Conservation (phyloP, 2,113 vertebrate species). For the Pituophis catenifer region DNA sequence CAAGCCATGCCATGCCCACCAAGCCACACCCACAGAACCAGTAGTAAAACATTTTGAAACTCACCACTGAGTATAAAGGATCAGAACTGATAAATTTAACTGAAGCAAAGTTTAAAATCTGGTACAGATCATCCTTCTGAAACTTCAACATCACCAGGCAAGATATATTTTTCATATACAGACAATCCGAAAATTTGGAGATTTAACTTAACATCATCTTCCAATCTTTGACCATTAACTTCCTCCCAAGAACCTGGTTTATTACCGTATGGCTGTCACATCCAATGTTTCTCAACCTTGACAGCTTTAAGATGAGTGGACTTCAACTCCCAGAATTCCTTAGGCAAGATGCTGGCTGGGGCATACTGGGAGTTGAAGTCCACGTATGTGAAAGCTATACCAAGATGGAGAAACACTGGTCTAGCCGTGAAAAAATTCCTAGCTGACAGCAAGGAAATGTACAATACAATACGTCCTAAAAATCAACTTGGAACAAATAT, state of each 20-base stretch:
- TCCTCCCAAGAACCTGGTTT: neutral
- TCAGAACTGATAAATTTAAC: neutral
- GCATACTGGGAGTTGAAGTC: neutral
- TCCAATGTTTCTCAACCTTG: neutral
- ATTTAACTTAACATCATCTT: neutral
- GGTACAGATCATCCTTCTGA: neutral
- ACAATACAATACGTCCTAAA: neutral
- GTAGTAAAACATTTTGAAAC: no score
- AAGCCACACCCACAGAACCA: no score
- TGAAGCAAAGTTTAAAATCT: neutral
- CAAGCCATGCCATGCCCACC: no score
- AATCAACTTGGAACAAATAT: neutral
- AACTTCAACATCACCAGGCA: neutral
- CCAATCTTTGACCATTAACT: neutral
- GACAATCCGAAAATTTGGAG: neutral
- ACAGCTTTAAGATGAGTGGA: neutral
- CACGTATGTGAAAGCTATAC: neutral
- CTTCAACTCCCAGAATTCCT: neutral
- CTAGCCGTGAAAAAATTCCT: neutral
- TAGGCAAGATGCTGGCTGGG: neutral
- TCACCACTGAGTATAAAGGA: no score
- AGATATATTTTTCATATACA: neutral
- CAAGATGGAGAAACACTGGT: neutral
- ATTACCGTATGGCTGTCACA: neutral
- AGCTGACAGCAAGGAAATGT: neutral